Conservation (phyloP, 2,888 invertebrate species). For the Polyommatus iphigenia region DNA sequence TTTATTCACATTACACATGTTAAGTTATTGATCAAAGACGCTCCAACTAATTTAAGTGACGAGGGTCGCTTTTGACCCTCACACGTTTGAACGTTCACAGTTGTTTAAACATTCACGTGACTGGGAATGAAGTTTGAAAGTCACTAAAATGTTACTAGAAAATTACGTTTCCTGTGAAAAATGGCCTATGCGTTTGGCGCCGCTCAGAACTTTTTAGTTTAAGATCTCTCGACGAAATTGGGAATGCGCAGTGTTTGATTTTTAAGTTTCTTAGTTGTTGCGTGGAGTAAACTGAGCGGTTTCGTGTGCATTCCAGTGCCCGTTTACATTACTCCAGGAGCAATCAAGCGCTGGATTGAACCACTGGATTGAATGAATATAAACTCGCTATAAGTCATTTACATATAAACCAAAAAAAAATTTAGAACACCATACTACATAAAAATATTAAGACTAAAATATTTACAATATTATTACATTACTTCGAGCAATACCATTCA, state of each 20-base stretch:
- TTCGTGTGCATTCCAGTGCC: no score
- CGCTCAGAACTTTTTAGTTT: no score
- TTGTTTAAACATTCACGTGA: conserved; percentile 24
- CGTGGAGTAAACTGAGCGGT: no score
- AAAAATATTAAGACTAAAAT: not conserved
- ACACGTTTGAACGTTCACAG: not conserved
- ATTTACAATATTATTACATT: not conserved
- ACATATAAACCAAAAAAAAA: no score
- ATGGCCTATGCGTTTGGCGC: not conserved
- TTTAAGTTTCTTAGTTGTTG: no score
- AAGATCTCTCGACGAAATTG: no score
- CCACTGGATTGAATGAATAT: no score
- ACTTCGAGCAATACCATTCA: not conserved
- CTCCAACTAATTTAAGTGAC: conserved; percentile 30
- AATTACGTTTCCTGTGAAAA: not conserved
- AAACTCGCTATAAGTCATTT: no score
- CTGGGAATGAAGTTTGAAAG: not conserved
- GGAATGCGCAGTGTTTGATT: no score
- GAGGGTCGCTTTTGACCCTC: conserved; percentile 14
- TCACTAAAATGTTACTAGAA: not conserved
- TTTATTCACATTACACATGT: not conserved
- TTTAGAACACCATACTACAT: no score
- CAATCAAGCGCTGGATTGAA: no score
- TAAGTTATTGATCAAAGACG: conserved; percentile 25
- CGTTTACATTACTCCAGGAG: no score